Conservation (phyloP, 2,797 vertebrate species). For the Propithecus perrieri region DNA sequence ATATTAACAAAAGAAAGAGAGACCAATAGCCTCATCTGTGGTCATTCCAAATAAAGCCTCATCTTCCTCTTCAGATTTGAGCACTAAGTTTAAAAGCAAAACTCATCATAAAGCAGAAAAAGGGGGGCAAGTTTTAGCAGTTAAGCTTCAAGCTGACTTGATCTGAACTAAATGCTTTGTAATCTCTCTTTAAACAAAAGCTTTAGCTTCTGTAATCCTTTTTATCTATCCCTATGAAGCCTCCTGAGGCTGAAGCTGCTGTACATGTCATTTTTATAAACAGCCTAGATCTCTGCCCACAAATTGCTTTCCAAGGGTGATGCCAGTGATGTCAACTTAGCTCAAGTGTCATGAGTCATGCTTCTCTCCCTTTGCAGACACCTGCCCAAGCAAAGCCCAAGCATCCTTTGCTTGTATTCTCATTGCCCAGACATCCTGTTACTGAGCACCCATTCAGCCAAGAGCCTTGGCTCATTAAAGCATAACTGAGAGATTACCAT, state of each 20-base stretch:
- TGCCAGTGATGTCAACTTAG: background rate
- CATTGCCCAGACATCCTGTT: conserved; percentile 15
- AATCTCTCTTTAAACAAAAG: conserved; percentile 88
- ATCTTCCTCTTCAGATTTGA: background rate
- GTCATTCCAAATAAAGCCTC: conserved; percentile 32
- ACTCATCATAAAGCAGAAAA: conserved; percentile 72
- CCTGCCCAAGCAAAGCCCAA: conserved; percentile 47
- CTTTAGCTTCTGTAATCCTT: conserved; percentile 85
- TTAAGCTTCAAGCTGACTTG: conserved; percentile 83
- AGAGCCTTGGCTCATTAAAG: conserved; percentile 51
- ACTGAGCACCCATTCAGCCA: conserved; percentile 47
- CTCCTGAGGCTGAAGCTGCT: conserved; percentile 78
- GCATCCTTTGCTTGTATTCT: conserved; percentile 53
- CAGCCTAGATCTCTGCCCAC: conserved; percentile 57
- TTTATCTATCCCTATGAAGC: conserved; percentile 83
- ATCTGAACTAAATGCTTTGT: conserved; percentile 85
- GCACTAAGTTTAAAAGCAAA: conserved; percentile 37
- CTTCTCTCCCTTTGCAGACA: conserved; percentile 35
- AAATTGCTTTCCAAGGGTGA: conserved; percentile 73
- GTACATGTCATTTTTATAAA: conserved; percentile 78
- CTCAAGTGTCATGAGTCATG: conserved; percentile 12
- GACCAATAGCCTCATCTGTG: background rate
- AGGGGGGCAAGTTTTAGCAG: conserved; percentile 72
- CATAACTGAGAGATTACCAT: conserved; percentile 54
- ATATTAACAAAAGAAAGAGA: background rate